phyloP scores from a whole-genome alignment of 2,113 vertebrate species.

The Anser cygnoides region DNA sequence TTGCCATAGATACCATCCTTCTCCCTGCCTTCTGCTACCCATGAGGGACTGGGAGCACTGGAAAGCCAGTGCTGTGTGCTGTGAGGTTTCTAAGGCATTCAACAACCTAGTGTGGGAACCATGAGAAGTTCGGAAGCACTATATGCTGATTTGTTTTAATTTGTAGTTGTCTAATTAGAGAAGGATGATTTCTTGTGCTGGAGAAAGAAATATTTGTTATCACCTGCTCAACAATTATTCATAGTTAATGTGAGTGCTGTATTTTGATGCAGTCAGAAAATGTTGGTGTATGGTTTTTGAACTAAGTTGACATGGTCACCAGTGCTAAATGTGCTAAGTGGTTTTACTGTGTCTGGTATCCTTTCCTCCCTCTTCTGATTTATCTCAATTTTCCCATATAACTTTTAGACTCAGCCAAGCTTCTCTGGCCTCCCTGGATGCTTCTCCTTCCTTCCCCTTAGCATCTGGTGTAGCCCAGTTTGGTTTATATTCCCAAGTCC shows the following conservation, averaged over 20 bases:
- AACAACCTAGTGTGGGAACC: accelerated
- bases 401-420: not conserved
- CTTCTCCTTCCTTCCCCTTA: not conserved
- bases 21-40: not conserved
- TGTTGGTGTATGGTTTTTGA: not conserved
- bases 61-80: not conserved
- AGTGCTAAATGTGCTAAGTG: not conserved
- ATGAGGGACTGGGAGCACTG: not conserved
- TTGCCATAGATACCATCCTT: not conserved
- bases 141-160: not conserved
- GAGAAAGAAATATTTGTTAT: not conserved
- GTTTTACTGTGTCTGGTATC: not conserved
- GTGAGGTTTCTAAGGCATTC: not conserved
- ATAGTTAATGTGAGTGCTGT: not conserved
- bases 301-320: not conserved
- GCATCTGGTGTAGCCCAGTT: not conserved
- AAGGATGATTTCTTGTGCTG: not conserved
- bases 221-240: not conserved
- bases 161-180: not conserved
- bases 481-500: not conserved
- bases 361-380: not conserved
- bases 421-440: not conserved
- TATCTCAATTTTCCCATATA: not conserved
- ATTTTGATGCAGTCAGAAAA: not conserved
- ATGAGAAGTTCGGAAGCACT: not conserved